phyloP scores from a whole-genome alignment of 2,888 invertebrate species.

The Euspilapteryx auroguttella region DNA sequence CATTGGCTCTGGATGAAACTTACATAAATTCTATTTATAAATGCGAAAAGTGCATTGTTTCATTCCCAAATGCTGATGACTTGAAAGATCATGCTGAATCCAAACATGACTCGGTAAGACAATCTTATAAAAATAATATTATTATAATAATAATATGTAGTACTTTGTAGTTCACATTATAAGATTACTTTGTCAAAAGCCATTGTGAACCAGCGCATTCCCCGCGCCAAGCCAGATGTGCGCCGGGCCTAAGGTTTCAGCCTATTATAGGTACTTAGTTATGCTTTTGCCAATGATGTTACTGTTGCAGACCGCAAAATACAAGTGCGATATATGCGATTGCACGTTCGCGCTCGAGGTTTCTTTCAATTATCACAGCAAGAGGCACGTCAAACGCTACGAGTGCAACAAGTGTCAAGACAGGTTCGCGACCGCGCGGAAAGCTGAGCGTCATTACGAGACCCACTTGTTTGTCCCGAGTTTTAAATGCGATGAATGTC shows the following conservation, averaged over 20 bases:
- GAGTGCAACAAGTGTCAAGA: constrained; percentile 19
- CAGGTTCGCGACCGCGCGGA: constrained; percentile 14
- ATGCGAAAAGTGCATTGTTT: constrained; percentile 27
- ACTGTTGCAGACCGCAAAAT: constrained; percentile 9
- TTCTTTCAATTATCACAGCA: constrained; percentile 28
- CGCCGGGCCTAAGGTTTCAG: not conserved
- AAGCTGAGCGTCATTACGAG: constrained; percentile 18
- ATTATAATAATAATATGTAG: not conserved
- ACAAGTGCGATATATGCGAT: constrained; percentile 23
- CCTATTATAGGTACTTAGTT: not conserved
- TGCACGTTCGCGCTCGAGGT: constrained; percentile 24
- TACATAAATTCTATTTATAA: constrained; percentile 36
- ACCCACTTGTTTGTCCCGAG: constrained; percentile 1
- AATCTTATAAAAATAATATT: not conserved
- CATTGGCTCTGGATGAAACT: constrained; percentile 19
- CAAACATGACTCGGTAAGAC: constrained; percentile 34
- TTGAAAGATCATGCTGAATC: constrained; percentile 25
- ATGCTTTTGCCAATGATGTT: not conserved
- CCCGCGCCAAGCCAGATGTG: too few relatives aligned
- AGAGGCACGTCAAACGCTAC: constrained; percentile 22
- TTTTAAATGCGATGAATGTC: not conserved
- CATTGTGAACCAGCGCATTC: too few relatives aligned
- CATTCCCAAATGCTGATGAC: constrained; percentile 37
- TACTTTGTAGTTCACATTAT: not conserved
- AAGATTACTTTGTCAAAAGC: too few relatives aligned